A percentile compares a stretch with the other conserved stretches of the same genome.
Conservation (phyloP, 2,888 invertebrate species). For the Cataglyphis cursor region DNA sequence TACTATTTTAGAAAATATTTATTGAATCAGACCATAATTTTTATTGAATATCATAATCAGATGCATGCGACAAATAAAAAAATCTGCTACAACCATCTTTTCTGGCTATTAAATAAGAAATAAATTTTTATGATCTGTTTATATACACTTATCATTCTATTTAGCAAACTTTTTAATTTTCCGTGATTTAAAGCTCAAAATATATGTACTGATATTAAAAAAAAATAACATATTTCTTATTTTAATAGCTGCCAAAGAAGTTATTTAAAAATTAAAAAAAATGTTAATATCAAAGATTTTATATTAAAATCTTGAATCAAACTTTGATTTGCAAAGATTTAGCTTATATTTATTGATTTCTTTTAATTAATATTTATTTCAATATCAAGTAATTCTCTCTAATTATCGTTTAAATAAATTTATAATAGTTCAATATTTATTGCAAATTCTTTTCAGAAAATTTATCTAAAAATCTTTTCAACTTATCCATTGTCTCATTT, state of each 20-base stretch:
- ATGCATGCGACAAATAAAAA: background rate
- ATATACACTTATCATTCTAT: background rate
- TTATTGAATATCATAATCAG: background rate
- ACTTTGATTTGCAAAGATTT: conserved; percentile 1
- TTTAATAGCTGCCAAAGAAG: conserved; percentile 5
- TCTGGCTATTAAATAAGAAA: background rate
- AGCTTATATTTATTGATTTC: background rate
- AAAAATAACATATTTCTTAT: background rate
- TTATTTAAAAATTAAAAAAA: background rate
- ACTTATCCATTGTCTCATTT: background rate
- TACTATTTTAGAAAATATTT: conserved; percentile 24
- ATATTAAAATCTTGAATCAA: background rate
- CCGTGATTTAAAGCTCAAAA: background rate
- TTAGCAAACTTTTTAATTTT: background rate
- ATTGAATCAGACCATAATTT: background rate
- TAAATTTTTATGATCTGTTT: background rate
- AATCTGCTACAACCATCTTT: background rate
- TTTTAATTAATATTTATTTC: background rate
- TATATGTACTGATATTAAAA: background rate
- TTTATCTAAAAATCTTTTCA: background rate
- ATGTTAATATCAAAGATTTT: background rate
- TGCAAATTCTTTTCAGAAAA: background rate
- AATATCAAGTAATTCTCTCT: background rate
- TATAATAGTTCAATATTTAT: background rate
- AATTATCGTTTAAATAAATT: background rate